Conservation (phyloP, 2,113 vertebrate species). For the Myiagra hebetior region DNA sequence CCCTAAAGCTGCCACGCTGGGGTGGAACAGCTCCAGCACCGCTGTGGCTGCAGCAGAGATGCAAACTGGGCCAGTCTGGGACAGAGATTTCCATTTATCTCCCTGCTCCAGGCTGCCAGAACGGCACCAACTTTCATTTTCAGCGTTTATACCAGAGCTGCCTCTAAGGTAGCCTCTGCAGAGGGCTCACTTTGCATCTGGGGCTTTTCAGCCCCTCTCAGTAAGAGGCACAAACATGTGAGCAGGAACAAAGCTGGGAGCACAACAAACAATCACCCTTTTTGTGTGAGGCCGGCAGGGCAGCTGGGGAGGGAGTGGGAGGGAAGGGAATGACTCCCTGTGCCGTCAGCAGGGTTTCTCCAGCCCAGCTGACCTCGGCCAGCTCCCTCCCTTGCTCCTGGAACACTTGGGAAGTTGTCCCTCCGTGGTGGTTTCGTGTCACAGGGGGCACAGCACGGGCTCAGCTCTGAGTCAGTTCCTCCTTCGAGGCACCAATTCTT, state of each 20-base stretch:
- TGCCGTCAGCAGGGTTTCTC: not conserved
- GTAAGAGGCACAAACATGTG: not conserved
- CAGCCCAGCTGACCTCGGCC: not conserved
- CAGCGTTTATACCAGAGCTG: not conserved
- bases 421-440: not conserved
- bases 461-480: not conserved
- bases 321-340: not conserved
- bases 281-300: not conserved
- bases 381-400: not conserved
- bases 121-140: no score
- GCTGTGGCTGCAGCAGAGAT: not conserved
- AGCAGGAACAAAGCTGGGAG: not conserved
- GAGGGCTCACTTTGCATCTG: not conserved
- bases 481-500: not conserved
- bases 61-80: not conserved
- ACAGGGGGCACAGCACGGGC: not conserved
- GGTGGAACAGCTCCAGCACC: not conserved
- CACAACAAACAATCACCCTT: not conserved
- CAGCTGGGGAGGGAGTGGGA: conserved; percentile 13
- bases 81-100: not conserved
- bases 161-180: not conserved
- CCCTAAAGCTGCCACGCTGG: not conserved
- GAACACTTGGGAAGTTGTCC: not conserved
- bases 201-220: not conserved
- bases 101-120: not conserved